These are phyloP conservation scores for Argyrosomus japonicus DNA, from an alignment of 2,113 vertebrate species.

Conservation along the genomic window DNA sequence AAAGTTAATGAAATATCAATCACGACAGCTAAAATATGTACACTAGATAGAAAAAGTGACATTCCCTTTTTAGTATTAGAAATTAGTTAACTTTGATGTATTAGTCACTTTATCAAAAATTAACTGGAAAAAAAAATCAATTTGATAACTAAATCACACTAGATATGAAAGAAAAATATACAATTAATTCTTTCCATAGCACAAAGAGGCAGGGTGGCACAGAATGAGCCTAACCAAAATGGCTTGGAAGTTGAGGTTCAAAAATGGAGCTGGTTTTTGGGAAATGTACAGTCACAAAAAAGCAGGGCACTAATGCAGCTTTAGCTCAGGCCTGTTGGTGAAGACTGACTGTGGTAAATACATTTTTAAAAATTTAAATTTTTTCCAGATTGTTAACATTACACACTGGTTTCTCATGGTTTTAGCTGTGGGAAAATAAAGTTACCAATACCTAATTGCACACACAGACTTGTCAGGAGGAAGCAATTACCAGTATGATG, in stretches of 20 bases:
- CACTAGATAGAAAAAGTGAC: background rate
- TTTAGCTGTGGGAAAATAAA: constrained; percentile 36
- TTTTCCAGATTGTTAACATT: constrained; percentile 9
- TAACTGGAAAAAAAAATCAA: too few relatives aligned
- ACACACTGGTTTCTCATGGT: constrained; percentile 21
- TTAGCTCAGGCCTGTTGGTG: background rate
- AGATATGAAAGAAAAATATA: background rate
- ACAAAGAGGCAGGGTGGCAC: background rate
- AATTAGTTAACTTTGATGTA: background rate
- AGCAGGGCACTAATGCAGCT: background rate
- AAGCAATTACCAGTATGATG: constrained; percentile 34
- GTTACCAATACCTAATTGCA: constrained; percentile 32
- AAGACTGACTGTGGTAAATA: constrained; percentile 21
- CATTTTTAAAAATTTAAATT: constrained; percentile 11
- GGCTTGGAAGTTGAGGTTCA: background rate
- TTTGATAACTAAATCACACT: background rate
- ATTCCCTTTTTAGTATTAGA: background rate
- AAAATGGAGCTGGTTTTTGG: background rate
- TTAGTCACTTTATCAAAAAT: background rate
- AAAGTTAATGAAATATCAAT: background rate
- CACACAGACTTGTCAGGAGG: constrained; percentile 31
- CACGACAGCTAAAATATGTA: background rate
- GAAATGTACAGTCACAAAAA: constrained; percentile 3
- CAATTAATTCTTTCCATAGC: background rate
- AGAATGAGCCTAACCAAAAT: background rate